Evolutionary conservation across 2,113 vertebrate genomes (phyloP), one percentile per base, ranked within the genome.

Genomic region (Cololabis saira): DNA sequence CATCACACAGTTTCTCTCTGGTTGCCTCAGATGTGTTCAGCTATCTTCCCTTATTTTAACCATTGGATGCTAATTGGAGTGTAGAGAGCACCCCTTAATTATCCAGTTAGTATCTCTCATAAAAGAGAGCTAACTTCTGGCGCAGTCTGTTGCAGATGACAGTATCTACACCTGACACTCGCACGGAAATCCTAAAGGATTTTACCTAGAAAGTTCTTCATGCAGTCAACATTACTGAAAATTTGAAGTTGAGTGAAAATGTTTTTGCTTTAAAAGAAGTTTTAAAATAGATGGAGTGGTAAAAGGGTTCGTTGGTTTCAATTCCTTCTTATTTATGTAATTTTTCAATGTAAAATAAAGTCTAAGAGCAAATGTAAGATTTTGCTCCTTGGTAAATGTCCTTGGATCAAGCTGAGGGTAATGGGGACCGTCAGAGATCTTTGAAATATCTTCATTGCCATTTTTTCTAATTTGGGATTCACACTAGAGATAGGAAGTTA

Each of bases 21-120:
- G 64, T 71, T 74, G 72, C 67, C 54, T 67, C 10, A 4, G 82
- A 82, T 72, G 48, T 71, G 67, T 50, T 19, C 67, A 82, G 75
- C 33, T 17, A 82, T 74, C 66, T 58, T 59, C 66, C 68, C 74
- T 80, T 65, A 63, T 52, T 66, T 53, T 50, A 47, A 45, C 72
- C 49, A 22, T 63, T 51, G 66, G 59, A 79, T 64, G 76, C 73
- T 91, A 91, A 92, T 91, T 91, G 81, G 85, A 88, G 81, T 78
- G 73, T 82, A 80, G 52, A 67, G 66, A 75, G 69, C 63, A 54
- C 74, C 77, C 77, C 74, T 81, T 84, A 86, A 87, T 88, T 88
- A 85, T 80, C 75, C 73, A 74, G 73, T 85, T 85, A 85, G 82
- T 68, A 76, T 63, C 74, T 76, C 66, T 72, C 71, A 73, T 57